A percentile compares a stretch with the other conserved stretches of the same genome.
These are phyloP conservation scores for Crematogaster levior DNA, from an alignment of 2,888 invertebrate species.

Conservation along the genomic window DNA sequence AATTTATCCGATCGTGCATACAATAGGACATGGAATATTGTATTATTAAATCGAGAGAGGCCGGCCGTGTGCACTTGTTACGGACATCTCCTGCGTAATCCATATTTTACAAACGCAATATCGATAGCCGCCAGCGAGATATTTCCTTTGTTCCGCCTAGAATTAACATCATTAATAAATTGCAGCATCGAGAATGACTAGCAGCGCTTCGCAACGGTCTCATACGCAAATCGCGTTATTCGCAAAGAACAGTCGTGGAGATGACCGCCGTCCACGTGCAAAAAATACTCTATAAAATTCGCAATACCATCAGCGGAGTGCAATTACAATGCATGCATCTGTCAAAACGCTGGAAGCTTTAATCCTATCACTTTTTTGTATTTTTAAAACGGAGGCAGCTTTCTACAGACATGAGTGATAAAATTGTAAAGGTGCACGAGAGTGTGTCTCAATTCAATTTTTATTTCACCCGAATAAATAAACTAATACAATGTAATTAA, in stretches of 20 bases:
- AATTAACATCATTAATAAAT: slow-evolving; percentile 54
- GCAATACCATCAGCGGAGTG: background rate
- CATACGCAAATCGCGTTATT: slow-evolving; percentile 2
- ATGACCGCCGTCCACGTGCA: background rate
- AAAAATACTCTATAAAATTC: slow-evolving; percentile 24
- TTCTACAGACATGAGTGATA: background rate
- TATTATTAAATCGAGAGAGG: slow-evolving; percentile 49
- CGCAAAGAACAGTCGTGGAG: slow-evolving; percentile 6
- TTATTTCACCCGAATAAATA: background rate
- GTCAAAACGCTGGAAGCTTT: slow-evolving; percentile 15
- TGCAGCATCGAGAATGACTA: slow-evolving; percentile 38
- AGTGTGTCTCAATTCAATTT: background rate
- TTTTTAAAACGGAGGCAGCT: background rate
- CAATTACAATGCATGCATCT: background rate
- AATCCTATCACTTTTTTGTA: background rate
- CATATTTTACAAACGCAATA: slow-evolving; percentile 52
- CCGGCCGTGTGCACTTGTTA: slow-evolving; percentile 45
- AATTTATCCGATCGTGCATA: slow-evolving; percentile 45
- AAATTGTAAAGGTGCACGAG: background rate
- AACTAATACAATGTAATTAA: background rate
- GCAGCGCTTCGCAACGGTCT: background rate
- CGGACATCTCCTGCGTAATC: slow-evolving; percentile 46
- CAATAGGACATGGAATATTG: slow-evolving; percentile 45
- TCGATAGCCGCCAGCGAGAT: slow-evolving; percentile 49
- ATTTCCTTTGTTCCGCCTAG: slow-evolving; percentile 51